Base-by-base conservation (phyloP, 2,888 invertebrate species). In the Chalcosyrphus nemorum region DNA sequence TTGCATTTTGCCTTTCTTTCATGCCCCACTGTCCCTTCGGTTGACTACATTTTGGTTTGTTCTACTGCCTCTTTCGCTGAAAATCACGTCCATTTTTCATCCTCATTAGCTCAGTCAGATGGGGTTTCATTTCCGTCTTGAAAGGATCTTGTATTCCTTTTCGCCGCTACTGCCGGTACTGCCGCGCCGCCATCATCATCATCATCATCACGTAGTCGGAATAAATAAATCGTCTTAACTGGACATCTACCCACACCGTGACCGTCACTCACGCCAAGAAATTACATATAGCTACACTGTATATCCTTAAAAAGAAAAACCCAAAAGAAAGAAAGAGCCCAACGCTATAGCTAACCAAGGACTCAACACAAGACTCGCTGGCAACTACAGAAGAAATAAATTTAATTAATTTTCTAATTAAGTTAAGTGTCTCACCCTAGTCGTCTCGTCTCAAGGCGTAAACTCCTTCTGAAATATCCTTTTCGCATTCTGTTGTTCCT, bases 321-420 rank as follows among this genome's bases (percentile, higher is more conserved):
- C n/a, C n/a, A n/a, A 29, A 11, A 7, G 32, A 1, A 47, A 56
- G 50, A 24, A 21, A 7, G 27, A 11, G 17, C 11, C 13, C n/a
- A n/a, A n/a, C 52, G 17, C 32, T 11, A 43, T 2, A 41, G 27
- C 27, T 54, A 54, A 19, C 45, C 54, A 43, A 56, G 56, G 45
- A 50, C 76, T 52, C 63, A 13, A 24, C 72, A 63, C 72, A 63
- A 32, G 61, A 77, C 56, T 61, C 66, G 32, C 59, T 71, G 71
- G 76, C 71, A 71, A 71, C 71, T n/a, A n/a, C n/a, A n/a, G n/a
- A n/a, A 66, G 19, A 63, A 78, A 82, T 82, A 82, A 82, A 82
- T 74, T 78, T 82, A 82, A 82, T 82, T 82, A 77, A 82, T 68
- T 82, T 74, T 74, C 78, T 74, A 82, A 78, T 82, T 82, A 82